Evolutionary conservation across 2,797 vertebrate species (phyloP).

Genomic region (Falco berigora): DNA sequence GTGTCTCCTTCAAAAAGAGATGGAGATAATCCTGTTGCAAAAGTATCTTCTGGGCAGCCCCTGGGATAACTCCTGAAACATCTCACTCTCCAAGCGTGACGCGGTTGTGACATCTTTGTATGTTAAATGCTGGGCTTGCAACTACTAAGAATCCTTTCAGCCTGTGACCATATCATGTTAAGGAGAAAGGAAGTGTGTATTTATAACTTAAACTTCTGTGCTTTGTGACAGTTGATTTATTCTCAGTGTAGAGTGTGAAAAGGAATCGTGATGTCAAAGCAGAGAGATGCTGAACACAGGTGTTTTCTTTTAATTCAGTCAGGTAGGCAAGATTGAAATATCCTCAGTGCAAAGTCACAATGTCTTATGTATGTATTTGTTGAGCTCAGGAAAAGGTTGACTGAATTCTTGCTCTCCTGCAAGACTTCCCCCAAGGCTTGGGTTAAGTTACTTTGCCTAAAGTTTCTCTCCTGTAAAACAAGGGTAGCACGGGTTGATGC

Average conservation of each 20-base stretch:
- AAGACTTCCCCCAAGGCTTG: background rate
- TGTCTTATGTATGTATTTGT: background rate
- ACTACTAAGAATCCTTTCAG: constrained; percentile 17
- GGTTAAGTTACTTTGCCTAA: background rate
- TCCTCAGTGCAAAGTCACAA: background rate
- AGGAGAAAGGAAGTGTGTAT: background rate
- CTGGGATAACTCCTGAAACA: background rate
- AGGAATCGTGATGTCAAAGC: background rate
- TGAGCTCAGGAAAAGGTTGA: background rate
- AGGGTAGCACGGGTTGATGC: background rate
- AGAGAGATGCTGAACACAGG: background rate
- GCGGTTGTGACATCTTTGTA: background rate
- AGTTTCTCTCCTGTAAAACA: background rate
- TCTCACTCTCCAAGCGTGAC: background rate
- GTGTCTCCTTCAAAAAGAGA: background rate
- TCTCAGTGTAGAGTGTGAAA: background rate
- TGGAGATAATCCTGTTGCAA: constrained; percentile 30
- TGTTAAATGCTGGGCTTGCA: constrained; percentile 33
- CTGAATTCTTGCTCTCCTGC: background rate
- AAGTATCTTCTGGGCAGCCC: background rate
- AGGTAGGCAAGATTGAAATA: background rate
- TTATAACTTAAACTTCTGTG: background rate
- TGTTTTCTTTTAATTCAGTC: background rate
- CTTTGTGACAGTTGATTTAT: background rate
- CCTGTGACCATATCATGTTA: background rate